A percentile compares a stretch with the other conserved stretches of the same genome.
These are phyloP conservation scores for Platycheirus rosarum DNA, from an alignment of 2,888 invertebrate genomes.

Conservation along the genomic window DNA sequence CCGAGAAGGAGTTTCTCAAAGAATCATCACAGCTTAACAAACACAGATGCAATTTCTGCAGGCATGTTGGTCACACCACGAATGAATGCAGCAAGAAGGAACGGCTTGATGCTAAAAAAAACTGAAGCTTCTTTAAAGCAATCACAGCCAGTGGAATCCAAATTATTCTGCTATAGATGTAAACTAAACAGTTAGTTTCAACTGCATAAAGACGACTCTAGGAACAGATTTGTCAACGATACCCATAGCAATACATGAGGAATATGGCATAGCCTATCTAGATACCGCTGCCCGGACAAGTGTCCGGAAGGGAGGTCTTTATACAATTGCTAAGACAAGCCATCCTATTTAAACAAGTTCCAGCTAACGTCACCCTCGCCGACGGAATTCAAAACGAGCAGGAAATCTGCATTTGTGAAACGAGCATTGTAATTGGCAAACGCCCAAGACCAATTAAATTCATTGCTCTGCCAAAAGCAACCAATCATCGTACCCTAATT, in stretches of 20 bases:
- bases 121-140: too few relatives aligned
- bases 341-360: constrained; percentile 41
- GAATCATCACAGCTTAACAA: background rate
- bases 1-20: background rate
- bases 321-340: constrained; percentile 19
- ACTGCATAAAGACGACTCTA: constrained; percentile 10
- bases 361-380: constrained; percentile 50
- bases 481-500: constrained; percentile 20
- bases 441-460: constrained; percentile 32
- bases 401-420: constrained; percentile 15
- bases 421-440: constrained; percentile 23
- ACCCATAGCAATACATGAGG: too few relatives aligned
- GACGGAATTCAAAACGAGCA: constrained; percentile 39
- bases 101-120: background rate
- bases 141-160: background rate
- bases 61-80: constrained; percentile 1
- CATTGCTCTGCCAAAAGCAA: constrained; percentile 25
- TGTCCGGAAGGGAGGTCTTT: constrained; percentile 29
- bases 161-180: constrained; percentile 10
- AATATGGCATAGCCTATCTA: background rate
- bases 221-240: constrained; percentile 15
- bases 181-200: constrained; percentile 19
- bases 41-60: constrained; percentile 25
- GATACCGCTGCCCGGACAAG: constrained; percentile 26
- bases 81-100: constrained; percentile 2